Conservation (phyloP, 2,888 invertebrate species). For the Asteroscopus sphinx region DNA sequence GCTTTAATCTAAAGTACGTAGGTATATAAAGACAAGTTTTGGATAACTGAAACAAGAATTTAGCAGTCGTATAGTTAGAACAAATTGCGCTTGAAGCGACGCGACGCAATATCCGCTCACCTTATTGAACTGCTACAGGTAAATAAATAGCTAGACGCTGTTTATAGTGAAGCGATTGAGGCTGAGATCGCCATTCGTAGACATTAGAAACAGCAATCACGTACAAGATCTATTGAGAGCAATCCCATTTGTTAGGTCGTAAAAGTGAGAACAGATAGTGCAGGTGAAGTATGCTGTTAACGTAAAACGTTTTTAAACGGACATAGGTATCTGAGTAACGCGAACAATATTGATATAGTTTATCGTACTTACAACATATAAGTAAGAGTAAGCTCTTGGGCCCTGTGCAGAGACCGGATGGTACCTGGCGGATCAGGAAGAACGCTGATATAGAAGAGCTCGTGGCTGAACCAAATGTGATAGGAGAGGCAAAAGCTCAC, state of each 20-base stretch:
- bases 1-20: no score
- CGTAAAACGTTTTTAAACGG: slow-evolving; percentile 25
- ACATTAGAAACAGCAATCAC: slow-evolving; percentile 25
- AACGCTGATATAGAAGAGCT: no score
- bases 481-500: no score
- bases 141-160: slow-evolving; percentile 6
- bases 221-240: slow-evolving; percentile 19
- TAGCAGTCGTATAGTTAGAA: background rate
- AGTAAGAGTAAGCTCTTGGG: no score
- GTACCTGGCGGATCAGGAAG: no score
- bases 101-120: slow-evolving; percentile 3
- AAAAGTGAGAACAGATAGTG: slow-evolving; percentile 32
- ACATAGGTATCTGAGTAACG: no score
- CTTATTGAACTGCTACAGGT: background rate
- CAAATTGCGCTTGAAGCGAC: background rate
- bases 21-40: no score
- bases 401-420: no score
- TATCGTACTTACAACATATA: no score
- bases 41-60: no score
- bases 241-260: slow-evolving; percentile 43
- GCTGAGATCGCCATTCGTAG: slow-evolving; percentile 13
- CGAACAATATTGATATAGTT: no score
- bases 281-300: slow-evolving; percentile 23
- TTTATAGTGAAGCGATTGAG: slow-evolving; percentile 1
- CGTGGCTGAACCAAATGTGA: no score